Percentiles rank a stretch among this genome's conserved stretches.
These are phyloP conservation scores for Hiodon tergisus DNA, from an alignment of 2,113 vertebrate genomes.

Conservation along the genomic window DNA sequence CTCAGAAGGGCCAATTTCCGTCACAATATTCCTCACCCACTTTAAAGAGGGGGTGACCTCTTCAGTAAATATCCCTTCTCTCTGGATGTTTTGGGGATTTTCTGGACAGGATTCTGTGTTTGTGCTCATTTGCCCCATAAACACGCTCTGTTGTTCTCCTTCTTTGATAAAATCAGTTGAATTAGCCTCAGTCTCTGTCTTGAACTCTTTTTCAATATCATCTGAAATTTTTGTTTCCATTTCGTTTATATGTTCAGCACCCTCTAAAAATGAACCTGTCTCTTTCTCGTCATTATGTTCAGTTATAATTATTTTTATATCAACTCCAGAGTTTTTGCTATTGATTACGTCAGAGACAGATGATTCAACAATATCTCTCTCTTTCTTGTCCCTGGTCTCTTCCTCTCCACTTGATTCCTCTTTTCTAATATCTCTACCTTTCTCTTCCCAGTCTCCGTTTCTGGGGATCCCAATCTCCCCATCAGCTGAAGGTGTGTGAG, in stretches of 20 bases:
- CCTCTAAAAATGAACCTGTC: neutral
- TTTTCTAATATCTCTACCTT: neutral
- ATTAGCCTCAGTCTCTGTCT: conserved; percentile 4
- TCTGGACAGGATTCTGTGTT: neutral
- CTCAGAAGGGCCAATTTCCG: conserved; percentile 14
- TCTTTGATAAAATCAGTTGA: neutral
- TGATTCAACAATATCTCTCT: neutral
- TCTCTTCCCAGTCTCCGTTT: conserved; percentile 16
- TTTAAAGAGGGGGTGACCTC: conserved; percentile 11
- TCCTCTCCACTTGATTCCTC: neutral
- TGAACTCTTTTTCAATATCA: neutral
- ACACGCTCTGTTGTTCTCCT: neutral
- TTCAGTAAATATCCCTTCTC: conserved; percentile 8
- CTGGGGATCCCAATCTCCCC: neutral
- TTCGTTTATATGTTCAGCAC: neutral
- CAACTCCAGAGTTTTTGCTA: neutral
- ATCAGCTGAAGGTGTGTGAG: neutral
- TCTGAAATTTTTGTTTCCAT: conserved; percentile 7
- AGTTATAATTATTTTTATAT: neutral
- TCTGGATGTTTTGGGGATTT: neutral
- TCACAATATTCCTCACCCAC: neutral
- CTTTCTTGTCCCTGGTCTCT: conserved; percentile 7
- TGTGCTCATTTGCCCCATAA: neutral
- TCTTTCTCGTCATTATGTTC: neutral
- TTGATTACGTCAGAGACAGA: neutral